These are phyloP conservation scores for Dinocampus coccinellae DNA, from an alignment of 2,888 invertebrate species.

Conservation along the genomic window DNA sequence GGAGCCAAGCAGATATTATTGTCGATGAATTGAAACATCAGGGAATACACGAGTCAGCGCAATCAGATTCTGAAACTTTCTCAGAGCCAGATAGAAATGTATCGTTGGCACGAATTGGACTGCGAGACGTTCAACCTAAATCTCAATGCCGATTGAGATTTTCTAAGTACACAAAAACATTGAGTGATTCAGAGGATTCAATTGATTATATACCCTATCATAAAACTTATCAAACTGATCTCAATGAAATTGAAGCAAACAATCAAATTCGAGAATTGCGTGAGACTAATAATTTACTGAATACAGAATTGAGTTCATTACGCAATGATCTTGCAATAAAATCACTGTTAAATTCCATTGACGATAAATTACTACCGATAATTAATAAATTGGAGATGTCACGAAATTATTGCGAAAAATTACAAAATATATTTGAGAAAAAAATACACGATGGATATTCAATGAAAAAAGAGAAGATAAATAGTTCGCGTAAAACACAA, in stretches of 20 bases:
- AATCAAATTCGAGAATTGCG: slow-evolving; percentile 58
- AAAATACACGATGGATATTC: slow-evolving; percentile 65
- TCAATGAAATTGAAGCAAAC: slow-evolving; percentile 54
- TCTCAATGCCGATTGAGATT: slow-evolving; percentile 49
- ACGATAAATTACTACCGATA: slow-evolving; percentile 56
- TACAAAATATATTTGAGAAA: slow-evolving; percentile 64
- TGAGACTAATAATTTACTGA: slow-evolving; percentile 58
- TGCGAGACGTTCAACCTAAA: slow-evolving; percentile 69
- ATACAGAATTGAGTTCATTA: slow-evolving; percentile 55
- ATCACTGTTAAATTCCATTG: slow-evolving; percentile 51
- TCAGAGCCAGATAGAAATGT: slow-evolving; percentile 89
- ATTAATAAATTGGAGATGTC: slow-evolving; percentile 57
- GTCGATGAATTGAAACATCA: slow-evolving; percentile 44
- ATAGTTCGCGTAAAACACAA: slow-evolving; percentile 73
- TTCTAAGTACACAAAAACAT: slow-evolving; percentile 56
- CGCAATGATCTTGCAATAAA: slow-evolving; percentile 53
- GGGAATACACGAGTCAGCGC: slow-evolving; percentile 59
- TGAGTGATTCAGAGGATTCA: slow-evolving; percentile 66
- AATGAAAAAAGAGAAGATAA: slow-evolving; percentile 71
- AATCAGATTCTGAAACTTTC: slow-evolving; percentile 86
- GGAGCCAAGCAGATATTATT: slow-evolving; percentile 30
- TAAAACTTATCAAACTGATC: slow-evolving; percentile 56
- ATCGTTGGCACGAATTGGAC: slow-evolving; percentile 83
- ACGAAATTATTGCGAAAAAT: slow-evolving; percentile 58
- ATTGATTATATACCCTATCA: slow-evolving; percentile 59